Percentiles rank a stretch among this genome's conserved stretches.
These are phyloP conservation scores for Drosophila sechellia DNA, from an alignment of 1,140 invertebrate species.

Conservation along the genomic window DNA sequence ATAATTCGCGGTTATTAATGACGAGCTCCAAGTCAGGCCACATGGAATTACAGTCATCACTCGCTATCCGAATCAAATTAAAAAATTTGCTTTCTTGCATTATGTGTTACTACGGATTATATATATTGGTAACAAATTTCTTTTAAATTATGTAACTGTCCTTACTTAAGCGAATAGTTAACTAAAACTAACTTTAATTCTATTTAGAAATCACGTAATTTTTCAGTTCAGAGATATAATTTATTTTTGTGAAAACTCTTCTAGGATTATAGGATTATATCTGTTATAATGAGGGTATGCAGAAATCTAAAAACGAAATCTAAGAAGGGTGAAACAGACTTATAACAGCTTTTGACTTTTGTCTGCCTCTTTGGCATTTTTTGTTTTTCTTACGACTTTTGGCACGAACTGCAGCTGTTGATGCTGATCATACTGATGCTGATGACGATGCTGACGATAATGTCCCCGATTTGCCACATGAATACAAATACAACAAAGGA, in stretches of 20 bases:
- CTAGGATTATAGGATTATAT: background rate
- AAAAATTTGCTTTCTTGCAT: too few species aligned
- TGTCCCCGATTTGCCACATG: slow-evolving; percentile 75
- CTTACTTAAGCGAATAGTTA: too few species aligned
- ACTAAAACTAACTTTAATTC: too few species aligned
- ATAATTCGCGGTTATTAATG: slow-evolving; percentile 67
- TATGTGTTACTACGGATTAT: too few species aligned
- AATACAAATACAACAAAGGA: slow-evolving; percentile 52
- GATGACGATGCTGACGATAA: slow-evolving; percentile 50
- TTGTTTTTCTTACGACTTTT: slow-evolving; percentile 64
- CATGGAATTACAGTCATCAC: background rate
- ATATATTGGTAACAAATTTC: too few species aligned
- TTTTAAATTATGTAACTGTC: too few species aligned
- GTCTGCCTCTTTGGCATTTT: background rate
- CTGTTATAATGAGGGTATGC: background rate
- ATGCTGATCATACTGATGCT: slow-evolving; percentile 37
- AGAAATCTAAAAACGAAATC: background rate
- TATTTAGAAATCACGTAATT: too few species aligned
- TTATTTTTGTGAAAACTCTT: too few species aligned
- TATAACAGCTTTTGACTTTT: slow-evolving; percentile 26
- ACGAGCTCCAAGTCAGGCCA: slow-evolving; percentile 16
- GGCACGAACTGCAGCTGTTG: slow-evolving; percentile 61
- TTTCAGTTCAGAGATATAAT: too few species aligned
- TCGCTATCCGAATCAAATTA: too few species aligned
- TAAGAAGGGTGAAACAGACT: slow-evolving; percentile 1